Evolutionary conservation across 2,888 invertebrate genomes (phyloP), one percentile per base, ranked within the genome.

Genomic region (Gerris lacustris): DNA sequence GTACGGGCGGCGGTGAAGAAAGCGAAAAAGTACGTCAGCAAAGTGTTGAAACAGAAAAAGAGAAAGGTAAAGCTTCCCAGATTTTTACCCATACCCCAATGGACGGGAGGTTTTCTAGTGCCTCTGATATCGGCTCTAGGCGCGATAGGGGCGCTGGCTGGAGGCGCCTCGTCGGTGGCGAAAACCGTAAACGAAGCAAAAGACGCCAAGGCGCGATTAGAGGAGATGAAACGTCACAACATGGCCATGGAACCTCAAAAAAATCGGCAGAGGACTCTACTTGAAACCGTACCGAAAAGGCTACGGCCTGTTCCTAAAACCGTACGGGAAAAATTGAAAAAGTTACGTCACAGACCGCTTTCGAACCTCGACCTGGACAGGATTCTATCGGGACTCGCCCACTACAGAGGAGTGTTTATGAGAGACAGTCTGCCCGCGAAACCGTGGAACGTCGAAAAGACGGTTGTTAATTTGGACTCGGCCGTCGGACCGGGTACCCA

Each of bases 381-480:
- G 74, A 74, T 77, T 73, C 5, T 17, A 45, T 31, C 70, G 43
- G 70, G 77, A 74, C 75, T 78, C 73, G 75, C 76, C 44, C 62
- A 78, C 72, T 79, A 79, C 73, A 75, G 78, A 64, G 79, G 78
- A 15, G 77, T 79, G 73, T 77, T 76, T 63, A 81, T 80, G 77
- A 76, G 79, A 69, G 79, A 80, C 76, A 77, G 77, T 73, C 77
- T 81, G 68, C 80, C 79, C 66, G 71, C 69, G 68, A 73, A 43
- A 18, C 75, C 76, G 66, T 67, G 64, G 62, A 71, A 70, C 67
- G 75, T 75, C 62, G 79, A 79, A 74, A 75, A 76, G 71, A 77
- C 73, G 9, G 74, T 77, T 63, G 67, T 77, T 45, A 78, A 79
- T 77, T 75, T 79, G 70, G 79, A 79, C 75, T 70, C 70, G 69